A percentile compares a stretch with the other conserved stretches of the same genome.
phyloP scores from a whole-genome alignment of 2,888 invertebrate species.

The Quadriops clusia region DNA sequence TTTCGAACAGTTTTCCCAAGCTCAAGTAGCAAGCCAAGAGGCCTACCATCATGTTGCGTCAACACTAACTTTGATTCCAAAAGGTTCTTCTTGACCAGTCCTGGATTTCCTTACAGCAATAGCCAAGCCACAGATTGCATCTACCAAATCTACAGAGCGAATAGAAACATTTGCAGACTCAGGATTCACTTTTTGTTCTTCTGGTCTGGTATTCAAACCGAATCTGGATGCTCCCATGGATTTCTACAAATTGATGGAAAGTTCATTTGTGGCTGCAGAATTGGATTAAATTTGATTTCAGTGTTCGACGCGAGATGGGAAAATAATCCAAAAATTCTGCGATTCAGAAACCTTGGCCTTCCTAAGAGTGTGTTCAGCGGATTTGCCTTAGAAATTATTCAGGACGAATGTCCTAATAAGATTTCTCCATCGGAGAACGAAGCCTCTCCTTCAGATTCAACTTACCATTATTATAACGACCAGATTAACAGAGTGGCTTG shows the following conservation, averaged over 20 bases:
- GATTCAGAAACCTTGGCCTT: conserved; percentile 36
- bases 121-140: conserved; percentile 37
- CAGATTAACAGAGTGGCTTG: conserved; percentile 20
- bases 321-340: conserved; percentile 33
- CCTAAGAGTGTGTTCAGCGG: conserved; percentile 35
- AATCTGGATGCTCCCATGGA: conserved; percentile 37
- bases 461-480: conserved; percentile 19
- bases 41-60: too few relatives aligned
- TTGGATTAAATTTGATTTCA: conserved; percentile 32
- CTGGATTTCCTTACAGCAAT: conserved; percentile 42
- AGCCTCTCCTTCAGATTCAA: too few relatives aligned
- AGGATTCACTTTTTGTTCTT: conserved; percentile 45
- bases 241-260: conserved; percentile 45
- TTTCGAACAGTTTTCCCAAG: background rate
- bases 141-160: conserved; percentile 39
- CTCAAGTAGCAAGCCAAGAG: background rate
- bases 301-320: conserved; percentile 30
- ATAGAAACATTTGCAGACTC: conserved; percentile 39
- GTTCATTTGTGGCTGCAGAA: conserved; percentile 46
- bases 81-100: conserved; percentile 42
- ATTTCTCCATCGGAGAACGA: conserved; percentile 19
- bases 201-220: conserved; percentile 35
- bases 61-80: conserved; percentile 34
- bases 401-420: conserved; percentile 41
- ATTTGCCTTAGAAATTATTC: conserved; percentile 43